These are phyloP conservation scores for Ciconia maguari DNA, from an alignment of 2,113 vertebrate species.

Conservation along the genomic window DNA sequence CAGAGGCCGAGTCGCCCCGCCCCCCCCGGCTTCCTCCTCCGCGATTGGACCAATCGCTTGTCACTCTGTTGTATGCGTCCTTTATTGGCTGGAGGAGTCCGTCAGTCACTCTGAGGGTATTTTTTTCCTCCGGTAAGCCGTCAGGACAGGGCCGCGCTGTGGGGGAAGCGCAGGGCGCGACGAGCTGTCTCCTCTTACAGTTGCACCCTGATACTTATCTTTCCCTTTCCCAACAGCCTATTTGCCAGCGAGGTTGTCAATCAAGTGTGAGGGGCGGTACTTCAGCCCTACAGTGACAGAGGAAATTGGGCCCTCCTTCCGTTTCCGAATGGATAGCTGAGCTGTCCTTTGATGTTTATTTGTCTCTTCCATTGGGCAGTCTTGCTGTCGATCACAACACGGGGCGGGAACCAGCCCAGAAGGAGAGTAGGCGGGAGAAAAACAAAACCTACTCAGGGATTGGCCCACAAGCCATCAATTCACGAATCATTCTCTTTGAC, in stretches of 20 bases:
- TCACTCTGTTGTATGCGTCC: fast-evolving
- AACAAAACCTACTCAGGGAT: fast-evolving
- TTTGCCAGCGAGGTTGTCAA: not conserved
- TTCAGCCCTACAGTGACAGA: not conserved
- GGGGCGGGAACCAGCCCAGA: not conserved
- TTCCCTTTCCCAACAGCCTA: not conserved
- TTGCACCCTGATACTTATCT: fast-evolving
- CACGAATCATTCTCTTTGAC: fast-evolving
- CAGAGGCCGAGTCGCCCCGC: not conserved
- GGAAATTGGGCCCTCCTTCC: slow-evolving; percentile 29
- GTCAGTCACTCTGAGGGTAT: not conserved
- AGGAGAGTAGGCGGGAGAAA: not conserved
- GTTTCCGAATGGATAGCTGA: slow-evolving; percentile 29
- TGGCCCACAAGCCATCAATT: not conserved
- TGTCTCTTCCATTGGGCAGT: not conserved
- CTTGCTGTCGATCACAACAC: not conserved
- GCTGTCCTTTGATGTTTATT: slow-evolving; percentile 12
- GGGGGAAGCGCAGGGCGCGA: not conserved
- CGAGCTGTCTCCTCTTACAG: not conserved
- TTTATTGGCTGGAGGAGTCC: not conserved
- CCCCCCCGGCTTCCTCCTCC: fast-evolving
- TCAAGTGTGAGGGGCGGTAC: not conserved
- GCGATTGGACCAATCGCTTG: fast-evolving
- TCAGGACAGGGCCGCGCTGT: not conserved
- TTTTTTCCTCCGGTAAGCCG: not conserved